phyloP scores from a whole-genome alignment of 1,140 invertebrate genomes.

The Planococcus citri region DNA sequence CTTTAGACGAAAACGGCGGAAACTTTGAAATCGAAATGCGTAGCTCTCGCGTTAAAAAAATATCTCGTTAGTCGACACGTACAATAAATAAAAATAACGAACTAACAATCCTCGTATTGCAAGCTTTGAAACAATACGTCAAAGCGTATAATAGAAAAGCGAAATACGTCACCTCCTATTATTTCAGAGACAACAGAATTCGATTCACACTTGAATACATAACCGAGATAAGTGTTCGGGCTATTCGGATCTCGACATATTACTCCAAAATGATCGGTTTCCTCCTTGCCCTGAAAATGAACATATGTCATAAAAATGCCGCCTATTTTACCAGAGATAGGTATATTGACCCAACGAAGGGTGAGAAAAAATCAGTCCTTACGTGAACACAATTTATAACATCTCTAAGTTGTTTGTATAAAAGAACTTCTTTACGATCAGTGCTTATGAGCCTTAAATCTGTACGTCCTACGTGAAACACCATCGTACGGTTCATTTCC shows the following conservation, averaged over 20 bases:
- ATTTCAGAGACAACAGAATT: constrained; percentile 64
- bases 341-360: neutral
- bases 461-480: constrained; percentile 68
- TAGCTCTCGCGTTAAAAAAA: no score
- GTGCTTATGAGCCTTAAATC: constrained; percentile 83
- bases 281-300: constrained; percentile 51
- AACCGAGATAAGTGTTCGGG: constrained; percentile 59
- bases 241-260: constrained; percentile 58
- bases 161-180: constrained; percentile 44
- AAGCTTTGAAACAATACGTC: neutral
- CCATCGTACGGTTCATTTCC: constrained; percentile 82
- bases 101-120: neutral
- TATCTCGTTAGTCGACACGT: neutral
- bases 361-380: constrained; percentile 23
- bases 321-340: neutral
- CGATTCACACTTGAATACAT: constrained; percentile 82
- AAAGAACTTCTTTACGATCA: constrained; percentile 74
- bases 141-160: neutral
- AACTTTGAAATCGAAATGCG: no score
- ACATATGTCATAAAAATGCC: neutral
- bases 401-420: constrained; percentile 76
- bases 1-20: no score
- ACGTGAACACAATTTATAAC: constrained; percentile 77
- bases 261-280: constrained; percentile 83
- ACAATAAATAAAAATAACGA: neutral